Evolutionary conservation across 2,797 vertebrate species (phyloP), one percentile per base, ranked within the genome.

Genomic region (Bovichtus diacanthus): DNA sequence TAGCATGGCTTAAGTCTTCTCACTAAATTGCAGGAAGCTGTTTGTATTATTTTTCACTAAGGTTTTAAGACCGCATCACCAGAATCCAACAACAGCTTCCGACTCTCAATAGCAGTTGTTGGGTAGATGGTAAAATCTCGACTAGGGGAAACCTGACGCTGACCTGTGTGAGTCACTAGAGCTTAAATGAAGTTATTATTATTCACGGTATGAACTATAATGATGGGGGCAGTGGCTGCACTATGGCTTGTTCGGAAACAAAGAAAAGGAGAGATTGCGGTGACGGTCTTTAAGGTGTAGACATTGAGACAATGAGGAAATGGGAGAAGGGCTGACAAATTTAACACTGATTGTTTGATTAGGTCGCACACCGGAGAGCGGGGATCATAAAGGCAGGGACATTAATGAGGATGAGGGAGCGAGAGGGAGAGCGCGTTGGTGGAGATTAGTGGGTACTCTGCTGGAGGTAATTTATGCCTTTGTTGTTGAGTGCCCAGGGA

Each of bases 361-460:
- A 73, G 86, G 87, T 81, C 41, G 19, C 69, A 73, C 87, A 74
- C 51, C 11, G 23, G 61, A 78, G 82, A 81, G 83, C 81, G 62
- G 63, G 78, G 87, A 88, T 91, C 84, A 88, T 86, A 82, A 81
- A 90, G 85, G 82, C 87, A 74, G 39, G 74, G 79, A 84, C 87
- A 87, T 87, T 92, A 92, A 90, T 90, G 89, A 87, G 82, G 75
- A 86, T 77, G 74, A 87, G 73, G 73, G 62, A 74, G 73, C 38
- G 73, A 58, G 62, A 47, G 50, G 38, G 74, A 74, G 65, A 53
- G 66, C 25, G 72, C 70, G 75, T 46, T 89, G 83, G 85, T 90
- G 77, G 75, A 92, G 92, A 95, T 95, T 94, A 94, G 92, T 90
- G 89, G 87, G 80, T 94, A 95, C 95, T 95, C 94, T 92, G 87